Evolutionary conservation across 64 coral and sea anemone species (phyloP), one percentile per base, ranked within the genome.

Genomic region (Pachyseris speciosa): DNA sequence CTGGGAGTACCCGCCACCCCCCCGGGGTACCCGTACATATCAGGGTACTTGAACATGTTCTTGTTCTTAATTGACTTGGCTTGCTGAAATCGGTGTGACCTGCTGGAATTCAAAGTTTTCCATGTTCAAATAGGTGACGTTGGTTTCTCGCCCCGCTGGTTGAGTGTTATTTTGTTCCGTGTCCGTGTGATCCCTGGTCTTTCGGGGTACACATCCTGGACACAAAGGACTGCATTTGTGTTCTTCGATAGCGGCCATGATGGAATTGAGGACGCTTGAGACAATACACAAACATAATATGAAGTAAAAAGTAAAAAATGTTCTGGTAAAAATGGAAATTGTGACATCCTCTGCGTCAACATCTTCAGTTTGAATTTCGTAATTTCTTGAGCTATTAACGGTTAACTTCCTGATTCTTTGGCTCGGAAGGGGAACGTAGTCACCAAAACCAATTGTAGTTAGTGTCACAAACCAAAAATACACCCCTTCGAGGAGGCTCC

Each of bases 391-490:
- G 52, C 4, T 57, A 20, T 57, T 57, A 4, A 57, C 12, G 22
- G 52, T 2, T 19, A 57, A 57, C 19, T 20, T 13, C 3, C 1
- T 15, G 52, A 57, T 57, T 4, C 52, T 57, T 57, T 57, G 52
- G n/a, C n/a, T n/a, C n/a, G n/a, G n/a, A n/a, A n/a, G n/a, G n/a
- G n/a, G n/a, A n/a, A n/a, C n/a, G 49, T 81, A 93, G 78, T 93
- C 91, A 2, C 91, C 91, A 59, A 87, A 93, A 28, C 91, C 91
- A 15, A 93, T 69, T 3, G 91, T 93, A 5, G 84, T 87, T 52
- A 79, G 81, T 28, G 84, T 81, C 11, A 93, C 78, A 81, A 93
- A 88, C 84, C 84, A 87, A 37, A 88, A 45, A 24, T 93, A 93
- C 0, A 88, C 78, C 7, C 59, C 37, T 31, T 93, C 74, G 28